Evolutionary conservation across 2,797 vertebrate genomes (phyloP), one percentile per base, ranked within the genome.

Genomic region (Syngnathus acus): DNA sequence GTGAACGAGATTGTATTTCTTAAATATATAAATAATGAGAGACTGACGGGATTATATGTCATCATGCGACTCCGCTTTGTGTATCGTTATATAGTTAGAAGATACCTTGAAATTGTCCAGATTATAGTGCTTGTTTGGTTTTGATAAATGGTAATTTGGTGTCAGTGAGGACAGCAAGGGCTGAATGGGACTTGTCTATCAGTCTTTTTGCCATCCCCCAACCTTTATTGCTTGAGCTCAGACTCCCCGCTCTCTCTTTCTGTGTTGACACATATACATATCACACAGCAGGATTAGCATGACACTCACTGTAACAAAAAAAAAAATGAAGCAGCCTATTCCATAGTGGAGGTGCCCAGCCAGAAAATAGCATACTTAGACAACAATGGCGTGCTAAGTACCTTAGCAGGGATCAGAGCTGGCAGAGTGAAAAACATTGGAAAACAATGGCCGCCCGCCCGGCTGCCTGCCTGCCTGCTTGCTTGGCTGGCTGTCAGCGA

Each of bases 361-460:
- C 87, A 88, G 85, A 88, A 89, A 90, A 89, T 89, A 88, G 86
- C 87, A 86, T 87, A 89, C 88, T 91, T 89, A 88, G 83, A 88
- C 87, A 86, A 89, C 88, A 89, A 89, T 89, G 84, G 85, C 21
- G 72, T 51, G 64, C 26, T 89, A 90, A 90, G 87, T 88, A 89
- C 89, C 87, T 88, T 88, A 91, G 85, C 86, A 84, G 82, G 88
- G 86, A 87, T 87, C 82, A 89, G 83, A 66, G 76, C 84, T 84
- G 82, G 85, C 86, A 84, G 85, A 86, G 85, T 82, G 84, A 89
- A 90, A 91, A 87, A 91, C 85, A 89, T 86, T 82, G 88, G 82
- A 82, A 88, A 90, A 88, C 87, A 90, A 89, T 89, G 82, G 81
- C 84, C 81, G 84, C 78, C 84, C 84, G 87, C 76, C 76, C 89